Percentiles rank a stretch among this genome's conserved stretches.
These are phyloP conservation scores for Numenius arquata DNA, from an alignment of 2,113 vertebrate genomes.

Conservation along the genomic window DNA sequence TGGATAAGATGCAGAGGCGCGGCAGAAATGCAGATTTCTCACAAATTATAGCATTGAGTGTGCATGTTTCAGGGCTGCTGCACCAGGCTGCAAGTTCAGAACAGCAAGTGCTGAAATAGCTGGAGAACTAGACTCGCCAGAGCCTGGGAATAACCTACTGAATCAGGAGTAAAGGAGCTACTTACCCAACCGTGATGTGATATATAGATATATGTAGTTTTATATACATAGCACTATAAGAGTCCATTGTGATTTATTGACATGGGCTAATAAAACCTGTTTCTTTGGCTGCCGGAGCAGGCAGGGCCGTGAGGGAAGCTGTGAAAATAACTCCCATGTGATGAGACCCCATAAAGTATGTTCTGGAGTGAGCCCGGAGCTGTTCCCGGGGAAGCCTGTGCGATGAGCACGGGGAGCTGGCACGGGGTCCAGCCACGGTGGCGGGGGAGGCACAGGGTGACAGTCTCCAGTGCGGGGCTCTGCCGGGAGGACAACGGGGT, in stretches of 20 bases:
- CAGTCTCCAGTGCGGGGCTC: neutral
- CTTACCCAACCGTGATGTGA: neutral
- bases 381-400: accelerated
- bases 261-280: accelerated
- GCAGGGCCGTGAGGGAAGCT: neutral
- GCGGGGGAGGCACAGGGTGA: neutral
- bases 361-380: neutral
- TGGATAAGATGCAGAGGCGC: neutral
- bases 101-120: neutral
- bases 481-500: neutral
- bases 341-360: neutral
- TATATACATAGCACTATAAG: accelerated
- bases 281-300: neutral
- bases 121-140: accelerated
- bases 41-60: accelerated
- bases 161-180: accelerated
- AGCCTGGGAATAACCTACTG: neutral
- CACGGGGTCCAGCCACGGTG: neutral
- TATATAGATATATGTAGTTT: accelerated
- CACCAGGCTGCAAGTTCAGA: accelerated
- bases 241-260: neutral
- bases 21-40: neutral
- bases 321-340: neutral
- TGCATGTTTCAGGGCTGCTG: neutral
- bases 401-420: accelerated